Evolutionary conservation across 2,797 vertebrate genomes (phyloP).

Genomic region (Diplodus puntazzo): DNA sequence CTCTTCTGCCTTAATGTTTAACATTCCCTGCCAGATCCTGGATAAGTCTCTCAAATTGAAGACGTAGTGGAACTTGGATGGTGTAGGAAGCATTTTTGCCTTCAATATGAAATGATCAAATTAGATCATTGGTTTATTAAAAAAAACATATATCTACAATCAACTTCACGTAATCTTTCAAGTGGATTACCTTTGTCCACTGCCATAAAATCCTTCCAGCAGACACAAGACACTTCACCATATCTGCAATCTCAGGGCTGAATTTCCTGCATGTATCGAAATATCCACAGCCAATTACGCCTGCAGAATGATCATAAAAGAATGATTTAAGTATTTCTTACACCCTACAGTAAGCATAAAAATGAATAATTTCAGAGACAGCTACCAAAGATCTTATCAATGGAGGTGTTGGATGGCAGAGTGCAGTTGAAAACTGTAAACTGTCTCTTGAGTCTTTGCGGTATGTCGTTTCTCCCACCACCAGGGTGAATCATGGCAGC

Average conservation of each 20-base stretch:
- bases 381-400: slow-evolving; percentile 93
- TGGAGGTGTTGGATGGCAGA: slow-evolving; percentile 88
- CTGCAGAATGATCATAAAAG: slow-evolving; percentile 66
- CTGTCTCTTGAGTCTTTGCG: slow-evolving; percentile 91
- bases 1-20: slow-evolving; percentile 84
- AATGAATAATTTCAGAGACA: slow-evolving; percentile 18
- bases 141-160: background rate
- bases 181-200: slow-evolving; percentile 82
- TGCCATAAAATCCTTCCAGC: slow-evolving; percentile 91
- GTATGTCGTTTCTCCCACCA: slow-evolving; percentile 92
- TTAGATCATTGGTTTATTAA: slow-evolving; percentile 19
- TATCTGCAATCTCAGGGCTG: slow-evolving; percentile 77
- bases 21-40: slow-evolving; percentile 93
- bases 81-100: slow-evolving; percentile 90
- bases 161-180: background rate
- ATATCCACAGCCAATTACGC: slow-evolving; percentile 88
- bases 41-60: slow-evolving; percentile 93
- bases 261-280: slow-evolving; percentile 86
- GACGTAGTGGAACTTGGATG: slow-evolving; percentile 92
- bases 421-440: slow-evolving; percentile 92
- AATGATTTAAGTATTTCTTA: background rate
- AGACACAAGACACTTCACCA: slow-evolving; percentile 82
- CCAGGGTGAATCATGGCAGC: slow-evolving; percentile 94
- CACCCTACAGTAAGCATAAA: background rate
- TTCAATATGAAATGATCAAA: slow-evolving; percentile 70